A percentile compares a stretch with the other conserved stretches of the same genome.
Conservation (phyloP, 92 coral and sea anemone genomes). For the Micromussa lordhowensis region DNA sequence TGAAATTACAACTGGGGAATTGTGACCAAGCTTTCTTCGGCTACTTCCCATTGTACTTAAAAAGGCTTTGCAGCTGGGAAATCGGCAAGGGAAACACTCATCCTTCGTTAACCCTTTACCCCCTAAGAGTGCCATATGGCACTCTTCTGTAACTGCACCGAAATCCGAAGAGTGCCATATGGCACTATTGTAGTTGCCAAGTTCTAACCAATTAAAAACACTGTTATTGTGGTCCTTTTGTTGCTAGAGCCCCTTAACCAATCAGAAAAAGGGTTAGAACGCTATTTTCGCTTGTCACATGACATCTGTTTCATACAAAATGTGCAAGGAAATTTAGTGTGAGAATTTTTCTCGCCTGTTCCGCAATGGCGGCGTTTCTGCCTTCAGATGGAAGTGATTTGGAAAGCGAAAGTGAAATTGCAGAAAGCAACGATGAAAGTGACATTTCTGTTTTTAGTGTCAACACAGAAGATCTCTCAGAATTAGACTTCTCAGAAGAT, state of each 20-base stretch:
- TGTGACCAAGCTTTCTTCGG: too few relatives aligned
- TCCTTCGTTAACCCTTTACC: conserved; percentile 35
- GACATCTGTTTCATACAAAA: neutral
- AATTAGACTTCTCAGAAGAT: neutral
- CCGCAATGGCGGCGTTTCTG: neutral
- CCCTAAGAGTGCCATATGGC: conserved; percentile 48
- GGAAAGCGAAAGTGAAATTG: neutral
- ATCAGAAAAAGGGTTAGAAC: conserved; percentile 12
- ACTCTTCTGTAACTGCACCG: conserved; percentile 10
- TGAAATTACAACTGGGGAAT: too few relatives aligned
- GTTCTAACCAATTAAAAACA: conserved; percentile 33
- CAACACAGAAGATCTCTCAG: neutral
- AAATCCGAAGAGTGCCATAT: conserved; percentile 49
- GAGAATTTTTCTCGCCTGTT: conserved; percentile 13
- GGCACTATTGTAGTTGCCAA: conserved; percentile 34
- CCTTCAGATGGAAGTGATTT: neutral
- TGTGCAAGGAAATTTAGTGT: conserved; percentile 33
- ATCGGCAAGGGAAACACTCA: conserved; percentile 58
- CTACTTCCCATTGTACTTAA: too few relatives aligned
- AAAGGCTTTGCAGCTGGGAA: too few relatives aligned
- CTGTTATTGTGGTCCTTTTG: conserved; percentile 1
- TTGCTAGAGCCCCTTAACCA: conserved; percentile 17
- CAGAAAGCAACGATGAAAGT: neutral
- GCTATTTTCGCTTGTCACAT: neutral
- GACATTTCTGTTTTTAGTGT: neutral